phyloP scores from a whole-genome alignment of 2,113 vertebrate species.

The Catharus bicknelli region DNA sequence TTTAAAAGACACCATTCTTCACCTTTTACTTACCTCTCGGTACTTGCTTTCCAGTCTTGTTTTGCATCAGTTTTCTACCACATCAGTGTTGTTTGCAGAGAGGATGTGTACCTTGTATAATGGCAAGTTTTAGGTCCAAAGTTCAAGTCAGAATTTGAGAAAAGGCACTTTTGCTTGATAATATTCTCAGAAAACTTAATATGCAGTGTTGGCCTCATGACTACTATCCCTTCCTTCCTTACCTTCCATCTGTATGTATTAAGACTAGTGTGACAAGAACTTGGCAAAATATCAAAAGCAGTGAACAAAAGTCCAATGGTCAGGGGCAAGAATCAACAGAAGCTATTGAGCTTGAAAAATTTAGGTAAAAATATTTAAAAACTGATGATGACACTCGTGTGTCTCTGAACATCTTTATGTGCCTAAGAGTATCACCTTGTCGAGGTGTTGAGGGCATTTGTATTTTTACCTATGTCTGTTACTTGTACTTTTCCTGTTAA shows the following conservation, averaged over 20 bases:
- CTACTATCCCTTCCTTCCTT: constrained; percentile 31
- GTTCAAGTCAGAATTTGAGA: background rate
- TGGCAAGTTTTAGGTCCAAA: background rate
- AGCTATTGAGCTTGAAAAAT: constrained; percentile 83
- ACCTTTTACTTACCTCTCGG: background rate
- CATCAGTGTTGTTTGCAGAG: rapidly evolving
- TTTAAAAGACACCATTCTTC: too few species aligned
- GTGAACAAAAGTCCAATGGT: constrained; percentile 34
- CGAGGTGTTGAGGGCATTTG: background rate
- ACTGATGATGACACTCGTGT: background rate
- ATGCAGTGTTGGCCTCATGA: background rate
- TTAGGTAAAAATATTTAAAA: constrained; percentile 76
- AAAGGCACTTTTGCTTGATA: background rate
- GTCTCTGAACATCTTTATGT: background rate
- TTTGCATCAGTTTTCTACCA: background rate
- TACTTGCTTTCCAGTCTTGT: background rate
- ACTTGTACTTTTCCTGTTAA: background rate
- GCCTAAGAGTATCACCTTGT: background rate
- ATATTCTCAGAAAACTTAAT: background rate
- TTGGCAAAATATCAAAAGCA: constrained; percentile 41
- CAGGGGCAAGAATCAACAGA: constrained; percentile 74
- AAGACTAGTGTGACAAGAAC: constrained; percentile 62
- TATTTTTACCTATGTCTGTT: background rate
- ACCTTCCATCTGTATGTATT: constrained; percentile 76
- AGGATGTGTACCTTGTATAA: background rate